Conservation (phyloP, 53 echinoderm and acorn worm genomes). For the Henricia sp. region DNA sequence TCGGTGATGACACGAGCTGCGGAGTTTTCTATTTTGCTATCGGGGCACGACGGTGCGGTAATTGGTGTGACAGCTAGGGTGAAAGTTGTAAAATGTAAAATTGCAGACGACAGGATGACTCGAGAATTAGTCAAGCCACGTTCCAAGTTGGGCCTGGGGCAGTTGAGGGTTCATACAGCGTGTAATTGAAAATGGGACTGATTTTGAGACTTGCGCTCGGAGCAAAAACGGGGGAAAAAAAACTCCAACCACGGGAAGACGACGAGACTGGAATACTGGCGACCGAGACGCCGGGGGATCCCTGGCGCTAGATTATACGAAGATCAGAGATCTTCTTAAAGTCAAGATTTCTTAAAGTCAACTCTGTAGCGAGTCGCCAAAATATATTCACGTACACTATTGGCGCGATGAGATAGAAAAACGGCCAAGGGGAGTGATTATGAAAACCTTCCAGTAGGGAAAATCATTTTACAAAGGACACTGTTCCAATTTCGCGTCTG, state of each 20-base stretch:
- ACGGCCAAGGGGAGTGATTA: too few species aligned
- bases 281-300: too few species aligned
- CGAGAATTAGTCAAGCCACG: neutral
- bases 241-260: neutral
- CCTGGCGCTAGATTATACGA: conserved; percentile 19
- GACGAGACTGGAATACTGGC: neutral
- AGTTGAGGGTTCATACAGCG: conserved; percentile 40
- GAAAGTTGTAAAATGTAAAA: conserved; percentile 25
- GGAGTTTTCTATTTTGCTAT: conserved; percentile 16
- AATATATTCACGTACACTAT: too few species aligned
- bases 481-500: too few species aligned
- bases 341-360: conserved; percentile 8
- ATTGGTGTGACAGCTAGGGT: neutral
- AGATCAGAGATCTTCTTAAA: conserved; percentile 17
- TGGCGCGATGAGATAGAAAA: neutral
- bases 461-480: too few species aligned
- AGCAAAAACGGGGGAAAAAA: too few species aligned
- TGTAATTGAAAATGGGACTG: conserved; percentile 52
- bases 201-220: neutral
- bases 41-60: conserved; percentile 11
- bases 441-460: too few species aligned
- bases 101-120: neutral
- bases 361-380: too few species aligned
- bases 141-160: conserved; percentile 3
- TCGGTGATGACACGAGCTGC: neutral